Percentiles rank a stretch among this genome's conserved stretches.
Evolutionary conservation across 2,797 vertebrate genomes (phyloP).

Genomic region (Alcedo quadribrachys): DNA sequence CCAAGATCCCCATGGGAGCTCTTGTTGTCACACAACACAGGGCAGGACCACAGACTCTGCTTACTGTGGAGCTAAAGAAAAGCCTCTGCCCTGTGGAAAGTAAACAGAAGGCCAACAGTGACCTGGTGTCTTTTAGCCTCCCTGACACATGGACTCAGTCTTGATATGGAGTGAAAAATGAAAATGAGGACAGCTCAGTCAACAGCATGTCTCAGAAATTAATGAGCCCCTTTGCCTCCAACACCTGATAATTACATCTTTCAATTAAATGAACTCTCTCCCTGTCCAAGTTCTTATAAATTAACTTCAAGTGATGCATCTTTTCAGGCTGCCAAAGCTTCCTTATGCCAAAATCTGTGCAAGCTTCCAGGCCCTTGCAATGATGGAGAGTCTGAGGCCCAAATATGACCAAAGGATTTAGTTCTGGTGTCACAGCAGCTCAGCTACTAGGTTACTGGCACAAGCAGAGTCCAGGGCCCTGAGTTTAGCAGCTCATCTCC

Average conservation of each 20-base stretch:
- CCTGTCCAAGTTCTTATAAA: conserved; percentile 75
- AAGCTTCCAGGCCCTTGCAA: not conserved
- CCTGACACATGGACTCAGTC: not conserved
- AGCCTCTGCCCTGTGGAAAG: not conserved
- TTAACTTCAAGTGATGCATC: conserved; percentile 73
- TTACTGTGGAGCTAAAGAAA: not conserved
- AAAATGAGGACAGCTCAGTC: conserved; percentile 76
- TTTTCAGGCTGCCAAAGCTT: conserved; percentile 46
- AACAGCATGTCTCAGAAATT: conserved; percentile 78
- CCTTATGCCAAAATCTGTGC: conserved; percentile 39
- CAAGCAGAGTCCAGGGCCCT: not conserved
- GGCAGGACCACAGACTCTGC: not conserved
- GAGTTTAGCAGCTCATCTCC: not conserved
- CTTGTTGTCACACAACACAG: not conserved
- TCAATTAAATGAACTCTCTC: conserved; percentile 81
- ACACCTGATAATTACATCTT: conserved; percentile 83
- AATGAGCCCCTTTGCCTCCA: conserved; percentile 78
- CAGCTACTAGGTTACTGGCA: not conserved
- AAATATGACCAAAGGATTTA: not conserved
- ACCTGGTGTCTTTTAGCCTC: not conserved
- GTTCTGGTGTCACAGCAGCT: not conserved
- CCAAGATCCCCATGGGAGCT: not conserved
- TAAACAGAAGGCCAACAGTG: not conserved
- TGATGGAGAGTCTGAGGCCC: not conserved
- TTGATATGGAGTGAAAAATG: conserved; percentile 72